Conservation (phyloP, 2,113 vertebrate species). For the Microcebus ravelobensis region DNA sequence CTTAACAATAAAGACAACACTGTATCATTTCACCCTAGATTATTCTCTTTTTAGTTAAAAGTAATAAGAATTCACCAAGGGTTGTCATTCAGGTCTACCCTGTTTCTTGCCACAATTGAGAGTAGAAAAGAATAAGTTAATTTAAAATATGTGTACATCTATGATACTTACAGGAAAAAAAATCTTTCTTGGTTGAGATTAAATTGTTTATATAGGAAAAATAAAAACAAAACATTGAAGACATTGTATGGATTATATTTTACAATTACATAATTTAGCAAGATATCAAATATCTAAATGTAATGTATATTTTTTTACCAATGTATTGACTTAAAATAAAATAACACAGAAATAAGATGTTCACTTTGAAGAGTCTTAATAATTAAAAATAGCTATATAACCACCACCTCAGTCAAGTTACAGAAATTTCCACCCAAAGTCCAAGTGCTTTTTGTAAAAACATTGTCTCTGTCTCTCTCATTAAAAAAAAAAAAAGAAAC, state of each 20-base stretch:
- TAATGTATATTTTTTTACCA: neutral
- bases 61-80: neutral
- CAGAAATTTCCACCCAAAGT: neutral
- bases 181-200: neutral
- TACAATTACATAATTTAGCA: neutral
- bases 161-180: neutral
- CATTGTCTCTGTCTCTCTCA: no score
- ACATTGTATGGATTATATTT: neutral
- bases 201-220: conserved; percentile 16
- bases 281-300: neutral
- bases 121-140: neutral
- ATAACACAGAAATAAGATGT: neutral
- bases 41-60: neutral
- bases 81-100: neutral
- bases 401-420: neutral
- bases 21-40: neutral
- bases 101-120: neutral
- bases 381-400: neutral
- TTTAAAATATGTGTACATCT: neutral
- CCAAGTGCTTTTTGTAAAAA: no score
- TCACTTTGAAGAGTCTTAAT: neutral
- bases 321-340: neutral
- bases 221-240: neutral
- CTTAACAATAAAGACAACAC: neutral
- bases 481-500: no score